Evolutionary conservation across 2,797 vertebrate species (phyloP), one percentile per base, ranked within the genome.

Genomic region (Astyanax mexicanus): DNA sequence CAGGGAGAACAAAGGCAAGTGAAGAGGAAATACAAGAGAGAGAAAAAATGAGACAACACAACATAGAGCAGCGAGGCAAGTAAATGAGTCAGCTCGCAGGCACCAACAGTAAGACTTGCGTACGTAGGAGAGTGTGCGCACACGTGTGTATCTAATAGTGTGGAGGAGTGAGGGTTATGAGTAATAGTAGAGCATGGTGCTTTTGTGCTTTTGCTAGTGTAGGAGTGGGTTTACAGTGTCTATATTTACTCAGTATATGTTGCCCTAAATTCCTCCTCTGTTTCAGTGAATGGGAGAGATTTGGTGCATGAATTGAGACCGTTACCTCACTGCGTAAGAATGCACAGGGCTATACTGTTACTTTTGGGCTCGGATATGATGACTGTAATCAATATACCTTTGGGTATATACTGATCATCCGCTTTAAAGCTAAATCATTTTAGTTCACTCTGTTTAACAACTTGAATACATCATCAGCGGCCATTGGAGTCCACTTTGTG

Each of bases 401-500:
- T 71, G 70, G 55, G 42, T 15, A 47, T 69, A 25, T 35, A 71
- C 66, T 35, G 21, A 68, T 51, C 72, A 72, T 80, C 74, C 17
- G 40, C 67, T 66, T 69, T 42, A 15, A 61, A 69, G 37, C 52
- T 49, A 55, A 80, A 82, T 67, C 54, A 55, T 55, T 49, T 65
- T 78, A 37, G 40, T 69, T 74, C 51, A 45, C 55, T 49, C 65
- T 37, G 37, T 65, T 78, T 80, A 78, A 69, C 42, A 67, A 75
- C 27, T 54, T 73, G 35, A 72, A 78, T 78, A 76, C 23, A 79
- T 73, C 69, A 70, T 54, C 65, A 52, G 74, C 72, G 69, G 75
- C 49, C 82, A 80, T 64, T 44, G 49, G 45, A 72, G 81, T 80
- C 72, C 57, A 61, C 65, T 72, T 80, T 74, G 75, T 75, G 81